Conservation (phyloP, 2,888 invertebrate genomes). For the Mamestra brassicae region DNA sequence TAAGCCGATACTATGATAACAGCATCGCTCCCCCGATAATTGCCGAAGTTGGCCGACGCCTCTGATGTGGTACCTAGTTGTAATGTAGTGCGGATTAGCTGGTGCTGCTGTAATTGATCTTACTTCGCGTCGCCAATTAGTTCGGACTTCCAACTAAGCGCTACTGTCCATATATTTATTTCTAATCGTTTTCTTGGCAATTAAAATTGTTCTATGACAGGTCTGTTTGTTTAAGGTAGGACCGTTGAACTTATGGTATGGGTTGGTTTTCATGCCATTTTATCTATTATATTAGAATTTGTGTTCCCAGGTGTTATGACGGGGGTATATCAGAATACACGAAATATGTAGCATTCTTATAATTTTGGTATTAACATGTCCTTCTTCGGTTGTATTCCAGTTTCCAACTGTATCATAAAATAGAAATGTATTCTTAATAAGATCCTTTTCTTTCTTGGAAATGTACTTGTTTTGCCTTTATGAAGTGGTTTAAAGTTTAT, state of each 20-base stretch:
- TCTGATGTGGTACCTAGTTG: conserved; percentile 76
- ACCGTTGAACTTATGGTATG: conserved; percentile 10
- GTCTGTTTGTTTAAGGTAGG: conserved; percentile 41
- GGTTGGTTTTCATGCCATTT: conserved; percentile 3
- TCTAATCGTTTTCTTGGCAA: conserved; percentile 47
- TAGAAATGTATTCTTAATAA: not conserved
- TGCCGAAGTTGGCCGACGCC: conserved; percentile 85
- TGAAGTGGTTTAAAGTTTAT: no score
- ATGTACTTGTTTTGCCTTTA: no score
- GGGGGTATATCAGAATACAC: not conserved
- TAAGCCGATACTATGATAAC: conserved; percentile 91
- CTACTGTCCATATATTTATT: conserved; percentile 56
- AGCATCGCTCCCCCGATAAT: conserved; percentile 90
- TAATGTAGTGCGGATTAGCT: conserved; percentile 84
- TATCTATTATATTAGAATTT: not conserved
- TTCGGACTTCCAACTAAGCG: conserved; percentile 44
- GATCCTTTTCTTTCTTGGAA: no score
- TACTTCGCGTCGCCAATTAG: conserved; percentile 66
- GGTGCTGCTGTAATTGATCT: conserved; percentile 83
- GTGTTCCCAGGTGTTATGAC: not conserved
- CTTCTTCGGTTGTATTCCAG: not conserved
- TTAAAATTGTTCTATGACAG: conserved; percentile 59
- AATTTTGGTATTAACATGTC: no score
- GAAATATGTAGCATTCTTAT: no score
- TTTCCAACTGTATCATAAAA: not conserved